Percentiles rank a stretch among this genome's conserved stretches.
Conservation (phyloP, 2,797 vertebrate genomes). For the Enteromius radiatus region DNA sequence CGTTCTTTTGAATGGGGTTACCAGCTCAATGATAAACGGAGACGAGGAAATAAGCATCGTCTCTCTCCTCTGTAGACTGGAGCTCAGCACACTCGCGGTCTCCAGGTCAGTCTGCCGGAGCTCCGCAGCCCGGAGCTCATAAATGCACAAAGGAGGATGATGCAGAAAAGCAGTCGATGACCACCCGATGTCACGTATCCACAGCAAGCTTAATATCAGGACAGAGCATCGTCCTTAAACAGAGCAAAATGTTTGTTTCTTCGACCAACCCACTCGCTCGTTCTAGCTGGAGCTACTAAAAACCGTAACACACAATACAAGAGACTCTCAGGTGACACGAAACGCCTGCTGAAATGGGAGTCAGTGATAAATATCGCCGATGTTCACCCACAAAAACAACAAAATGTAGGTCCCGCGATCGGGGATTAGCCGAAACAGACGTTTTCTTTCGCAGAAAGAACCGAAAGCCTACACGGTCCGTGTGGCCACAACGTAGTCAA, state of each 20-base stretch:
- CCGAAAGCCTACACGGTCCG: slow-evolving; percentile 59
- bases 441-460: slow-evolving; percentile 34
- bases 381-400: slow-evolving; percentile 38
- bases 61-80: slow-evolving; percentile 38
- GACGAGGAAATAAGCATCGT: slow-evolving; percentile 50
- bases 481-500: slow-evolving; percentile 65
- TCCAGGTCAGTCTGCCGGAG: slow-evolving; percentile 60
- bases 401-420: slow-evolving; percentile 37
- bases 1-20: slow-evolving; percentile 5
- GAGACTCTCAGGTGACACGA: slow-evolving; percentile 71
- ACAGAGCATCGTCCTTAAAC: slow-evolving; percentile 18
- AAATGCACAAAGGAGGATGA: slow-evolving; percentile 66
- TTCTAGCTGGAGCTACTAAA: slow-evolving; percentile 62
- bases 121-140: slow-evolving; percentile 63
- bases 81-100: slow-evolving; percentile 55
- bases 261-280: slow-evolving; percentile 64
- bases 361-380: slow-evolving; percentile 31
- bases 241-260: slow-evolving; percentile 60
- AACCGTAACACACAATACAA: slow-evolving; percentile 63
- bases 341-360: slow-evolving; percentile 57
- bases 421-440: slow-evolving; percentile 53
- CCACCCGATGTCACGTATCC: slow-evolving; percentile 35
- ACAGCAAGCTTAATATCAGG: slow-evolving; percentile 19
- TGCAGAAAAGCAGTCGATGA: slow-evolving; percentile 53
- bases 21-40: slow-evolving; percentile 16